Evolutionary conservation across 2,888 invertebrate genomes (phyloP).

Genomic region (Agrochola lota): DNA sequence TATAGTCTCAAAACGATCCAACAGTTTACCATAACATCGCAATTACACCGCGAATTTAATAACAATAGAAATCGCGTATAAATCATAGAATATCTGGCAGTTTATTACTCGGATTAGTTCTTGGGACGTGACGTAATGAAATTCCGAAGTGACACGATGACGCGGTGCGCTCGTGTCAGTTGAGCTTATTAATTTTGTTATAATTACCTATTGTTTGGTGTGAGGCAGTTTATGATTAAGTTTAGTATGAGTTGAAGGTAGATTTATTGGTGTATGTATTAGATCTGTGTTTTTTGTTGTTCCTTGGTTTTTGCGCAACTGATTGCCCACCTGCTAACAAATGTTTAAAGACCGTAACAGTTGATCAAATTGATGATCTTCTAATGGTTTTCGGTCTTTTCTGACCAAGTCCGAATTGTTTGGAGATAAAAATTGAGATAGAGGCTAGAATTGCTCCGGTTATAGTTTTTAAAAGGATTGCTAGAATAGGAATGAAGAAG

Average conservation of each 20-base stretch:
- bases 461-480: too few species aligned
- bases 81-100: slow-evolving; percentile 58
- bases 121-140: slow-evolving; percentile 62
- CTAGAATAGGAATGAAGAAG: too few species aligned
- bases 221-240: slow-evolving; percentile 42
- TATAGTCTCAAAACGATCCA: slow-evolving; percentile 19
- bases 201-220: slow-evolving; percentile 58
- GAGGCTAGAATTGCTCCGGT: too few species aligned
- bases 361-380: background rate
- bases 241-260: background rate
- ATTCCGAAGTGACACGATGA: slow-evolving; percentile 59
- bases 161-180: slow-evolving; percentile 54
- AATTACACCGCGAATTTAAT: slow-evolving; percentile 45
- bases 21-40: slow-evolving; percentile 24
- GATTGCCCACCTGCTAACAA: background rate
- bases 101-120: slow-evolving; percentile 65
- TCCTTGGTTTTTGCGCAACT: background rate
- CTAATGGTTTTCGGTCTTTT: background rate
- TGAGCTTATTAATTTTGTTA: slow-evolving; percentile 65
- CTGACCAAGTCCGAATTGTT: too few species aligned
- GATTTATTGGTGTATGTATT: background rate
- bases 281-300: background rate
- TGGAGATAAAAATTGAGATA: too few species aligned
- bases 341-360: background rate
- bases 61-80: slow-evolving; percentile 55